Evolutionary conservation across 2,113 vertebrate species (phyloP), one percentile per base, ranked within the genome.

Genomic region (Panthera leo): DNA sequence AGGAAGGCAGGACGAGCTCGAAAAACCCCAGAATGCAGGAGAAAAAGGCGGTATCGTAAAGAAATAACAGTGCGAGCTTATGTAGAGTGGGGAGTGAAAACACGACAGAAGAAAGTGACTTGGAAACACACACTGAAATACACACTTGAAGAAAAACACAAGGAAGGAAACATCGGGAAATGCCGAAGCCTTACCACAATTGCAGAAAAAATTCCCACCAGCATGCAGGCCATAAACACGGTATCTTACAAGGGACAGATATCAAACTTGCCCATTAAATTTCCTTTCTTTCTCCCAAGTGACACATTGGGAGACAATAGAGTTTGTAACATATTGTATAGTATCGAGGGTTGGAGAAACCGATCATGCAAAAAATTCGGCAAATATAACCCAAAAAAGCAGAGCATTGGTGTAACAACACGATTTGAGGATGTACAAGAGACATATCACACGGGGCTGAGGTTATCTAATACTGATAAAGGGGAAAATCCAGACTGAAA

Each of bases 1-100:
- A 21, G 18, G 5, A 13, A 11, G 0, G 14, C 4, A 25, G 51
- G 19, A 19, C 1, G 4, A 16, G 5, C 58, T 42, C 2, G 25
- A 31, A 5, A 65, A 6, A 0, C 39, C 31, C 51, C 51, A 63
- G 85, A 45, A 39, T 2, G 3, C 71, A 67, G 18, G 53, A 75
- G 53, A 16, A 68, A 45, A 71, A 11, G 48, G 19, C 36, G 31
- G 36, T 12, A n/a, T 5, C 2, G 13, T 3, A 9, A 73, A 55
- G 10, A 48, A 88, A 88, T 1, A 45, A 12, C 39, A 68, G 6
- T 16, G 16, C 8, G 1, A 3, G 65, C 31, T 15, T 7, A 11
- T 5, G 39, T 70, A n/a, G 16, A 76, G 45, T 5, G 31, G 19
- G 48, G 18, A n/a, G 36, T 10, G 61, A 16, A 53, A 70, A 70